Percentiles rank a stretch among this genome's conserved stretches.
phyloP scores from a whole-genome alignment of 2,888 invertebrate genomes.

The Megastigmus dorsalis region DNA sequence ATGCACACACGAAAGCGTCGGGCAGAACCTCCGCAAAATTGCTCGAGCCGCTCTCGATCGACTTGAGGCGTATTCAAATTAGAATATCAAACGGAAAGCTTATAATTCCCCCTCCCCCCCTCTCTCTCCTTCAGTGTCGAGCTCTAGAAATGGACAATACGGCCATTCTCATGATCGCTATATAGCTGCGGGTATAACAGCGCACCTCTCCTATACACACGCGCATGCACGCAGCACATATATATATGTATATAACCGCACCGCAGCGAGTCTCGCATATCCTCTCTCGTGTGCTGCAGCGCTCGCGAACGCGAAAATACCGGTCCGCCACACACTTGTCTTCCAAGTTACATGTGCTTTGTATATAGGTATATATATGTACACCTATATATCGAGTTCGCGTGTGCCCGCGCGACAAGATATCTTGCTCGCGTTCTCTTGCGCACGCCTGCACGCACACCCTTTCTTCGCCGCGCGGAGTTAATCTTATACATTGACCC shows the following conservation, averaged over 20 bases:
- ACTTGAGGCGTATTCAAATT: constrained; percentile 48
- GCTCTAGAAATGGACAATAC: constrained; percentile 25
- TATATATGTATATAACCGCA: too few relatives aligned
- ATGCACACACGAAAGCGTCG: background rate
- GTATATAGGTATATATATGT: too few relatives aligned
- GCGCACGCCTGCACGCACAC: background rate
- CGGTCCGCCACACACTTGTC: constrained; percentile 30
- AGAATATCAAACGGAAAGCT: constrained; percentile 47
- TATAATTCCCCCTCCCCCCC: constrained; percentile 1
- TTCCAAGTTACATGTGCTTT: too few relatives aligned
- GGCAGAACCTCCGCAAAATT: constrained; percentile 41
- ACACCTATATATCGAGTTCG: too few relatives aligned
- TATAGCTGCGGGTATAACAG: too few relatives aligned
- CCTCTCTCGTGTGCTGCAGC: background rate
- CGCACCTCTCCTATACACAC: too few relatives aligned
- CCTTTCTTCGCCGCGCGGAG: too few relatives aligned
- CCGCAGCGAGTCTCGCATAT: too few relatives aligned
- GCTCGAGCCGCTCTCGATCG: constrained; percentile 10
- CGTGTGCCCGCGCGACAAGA: too few relatives aligned
- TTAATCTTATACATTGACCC: too few relatives aligned
- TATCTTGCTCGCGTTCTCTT: too few relatives aligned
- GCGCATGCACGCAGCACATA: too few relatives aligned
- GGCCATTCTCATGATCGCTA: background rate
- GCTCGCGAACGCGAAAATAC: constrained; percentile 18
- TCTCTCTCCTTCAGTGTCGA: background rate